Base-by-base conservation (phyloP, 2,888 invertebrate species). In the Gibbula magus region DNA sequence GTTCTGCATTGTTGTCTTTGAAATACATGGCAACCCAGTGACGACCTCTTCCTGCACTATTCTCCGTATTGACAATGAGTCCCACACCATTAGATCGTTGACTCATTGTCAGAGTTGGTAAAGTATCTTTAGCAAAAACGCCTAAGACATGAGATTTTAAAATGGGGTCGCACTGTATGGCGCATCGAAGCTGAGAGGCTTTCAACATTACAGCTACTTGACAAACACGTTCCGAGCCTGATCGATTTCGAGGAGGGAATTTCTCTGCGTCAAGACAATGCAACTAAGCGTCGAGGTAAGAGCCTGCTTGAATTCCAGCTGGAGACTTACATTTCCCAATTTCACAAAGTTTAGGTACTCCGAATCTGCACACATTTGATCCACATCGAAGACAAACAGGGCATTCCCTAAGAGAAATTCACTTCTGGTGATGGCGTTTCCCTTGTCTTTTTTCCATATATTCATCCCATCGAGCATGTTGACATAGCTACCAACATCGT, bases 21-120 rank as follows among this genome's bases (percentile, higher is more conserved):
- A 70, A 39, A 39, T 70, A 70, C 70, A 70, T 70, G 45, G 20
- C 70, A 18, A 70, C 35, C 70, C 70, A 70, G 25, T 70, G 70
- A 35, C 70, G 70, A 20, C 70, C 70, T 39, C 0, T 20, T 4
- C 5, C 16, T 13, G 10, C 0, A n/a, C 39, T 70, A 0, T 20
- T 20, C 20, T 35, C 70, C 5, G 70, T 70, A 10, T 70, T 70
- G 32, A 70, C 70, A 3, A 70, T 70, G n/a, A 70, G 70, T 20
- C 70, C 70, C 0, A 39, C n/a, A 8, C 70, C 70, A 8, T 39
- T 35, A 2, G 16, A 35, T 1, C 7, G 70, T 39, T 35, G 10
- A 16, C 20, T 18, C 29, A 39, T 1, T 1, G 70, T 10, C 2
- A 70, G 0, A 4, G n/a, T n/a, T n/a, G 70, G 70, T 70, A 70